These are phyloP conservation scores for Micronycteris hirsuta DNA, from an alignment of 2,113 vertebrate genomes.

Conservation along the genomic window DNA sequence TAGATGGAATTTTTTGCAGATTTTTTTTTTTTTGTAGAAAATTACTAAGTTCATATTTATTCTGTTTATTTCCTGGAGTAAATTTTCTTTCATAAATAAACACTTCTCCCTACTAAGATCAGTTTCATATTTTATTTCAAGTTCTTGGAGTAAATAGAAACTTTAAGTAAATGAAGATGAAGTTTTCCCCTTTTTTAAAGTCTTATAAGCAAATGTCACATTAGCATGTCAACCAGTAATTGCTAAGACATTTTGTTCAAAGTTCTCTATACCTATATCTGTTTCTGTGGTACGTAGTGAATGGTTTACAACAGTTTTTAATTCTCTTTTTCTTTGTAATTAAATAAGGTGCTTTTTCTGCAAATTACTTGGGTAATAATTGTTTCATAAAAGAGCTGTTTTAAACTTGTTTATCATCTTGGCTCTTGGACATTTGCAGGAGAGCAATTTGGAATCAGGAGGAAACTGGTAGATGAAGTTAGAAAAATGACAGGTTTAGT, in stretches of 20 bases:
- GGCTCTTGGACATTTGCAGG: neutral
- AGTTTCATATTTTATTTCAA: slow-evolving; percentile 1
- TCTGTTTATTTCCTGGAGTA: neutral
- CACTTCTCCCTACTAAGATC: neutral
- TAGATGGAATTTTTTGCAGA: neutral
- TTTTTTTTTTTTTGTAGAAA: neutral
- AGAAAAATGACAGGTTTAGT: neutral
- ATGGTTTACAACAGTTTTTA: neutral
- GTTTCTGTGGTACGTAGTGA: neutral
- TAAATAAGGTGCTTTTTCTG: neutral
- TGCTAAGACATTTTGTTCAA: neutral
- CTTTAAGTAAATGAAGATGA: neutral
- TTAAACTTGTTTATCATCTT: neutral
- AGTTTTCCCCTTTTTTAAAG: neutral
- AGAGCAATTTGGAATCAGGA: neutral
- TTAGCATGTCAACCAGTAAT: neutral
- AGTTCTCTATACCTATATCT: neutral
- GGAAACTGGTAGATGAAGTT: neutral
- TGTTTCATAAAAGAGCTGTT: neutral
- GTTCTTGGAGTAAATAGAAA: neutral
- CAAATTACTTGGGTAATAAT: neutral
- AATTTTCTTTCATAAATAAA: neutral
- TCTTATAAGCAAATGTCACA: neutral
- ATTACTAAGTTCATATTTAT: neutral
- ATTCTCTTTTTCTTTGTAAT: slow-evolving; percentile 1